Evolutionary conservation across 2,797 vertebrate species (phyloP).

Genomic region (Notolepis coatsorum): DNA sequence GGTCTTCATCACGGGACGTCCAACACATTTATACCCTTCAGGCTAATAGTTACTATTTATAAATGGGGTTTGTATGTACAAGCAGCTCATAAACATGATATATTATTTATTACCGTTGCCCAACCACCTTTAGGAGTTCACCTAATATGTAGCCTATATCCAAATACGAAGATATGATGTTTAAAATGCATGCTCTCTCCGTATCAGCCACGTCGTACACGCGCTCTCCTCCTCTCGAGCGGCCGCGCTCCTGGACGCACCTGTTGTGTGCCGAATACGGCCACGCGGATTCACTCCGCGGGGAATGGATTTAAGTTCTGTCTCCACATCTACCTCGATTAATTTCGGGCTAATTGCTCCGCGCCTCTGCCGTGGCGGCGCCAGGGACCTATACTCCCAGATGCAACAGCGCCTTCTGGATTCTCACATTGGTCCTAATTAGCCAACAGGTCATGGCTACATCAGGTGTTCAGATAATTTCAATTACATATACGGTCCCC

Average conservation of each 20-base stretch:
- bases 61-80: too few relatives aligned
- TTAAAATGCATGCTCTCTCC: too few relatives aligned
- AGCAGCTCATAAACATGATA: too few relatives aligned
- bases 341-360: conserved; percentile 52
- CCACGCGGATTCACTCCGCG: conserved; percentile 56
- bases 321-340: conserved; percentile 50
- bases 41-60: too few relatives aligned
- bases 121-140: too few relatives aligned
- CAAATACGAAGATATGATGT: too few relatives aligned
- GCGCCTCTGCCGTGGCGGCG: too few relatives aligned
- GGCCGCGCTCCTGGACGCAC: conserved; percentile 21
- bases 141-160: too few relatives aligned
- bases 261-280: conserved; percentile 42
- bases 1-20: too few relatives aligned
- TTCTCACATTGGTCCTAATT: conserved; percentile 70
- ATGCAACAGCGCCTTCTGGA: conserved; percentile 28
- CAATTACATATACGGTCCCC: conserved; percentile 58
- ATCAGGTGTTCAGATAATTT: conserved; percentile 58
- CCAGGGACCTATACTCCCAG: conserved; percentile 41
- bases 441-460: conserved; percentile 64
- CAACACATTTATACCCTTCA: too few relatives aligned
- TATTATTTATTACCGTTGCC: too few relatives aligned
- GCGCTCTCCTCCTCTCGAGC: conserved; percentile 19
- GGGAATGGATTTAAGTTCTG: conserved; percentile 47
- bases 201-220: too few relatives aligned